Percentiles rank a stretch among this genome's conserved stretches.
Conservation (phyloP, 2,888 invertebrate species). For the Melipona bicolor region DNA sequence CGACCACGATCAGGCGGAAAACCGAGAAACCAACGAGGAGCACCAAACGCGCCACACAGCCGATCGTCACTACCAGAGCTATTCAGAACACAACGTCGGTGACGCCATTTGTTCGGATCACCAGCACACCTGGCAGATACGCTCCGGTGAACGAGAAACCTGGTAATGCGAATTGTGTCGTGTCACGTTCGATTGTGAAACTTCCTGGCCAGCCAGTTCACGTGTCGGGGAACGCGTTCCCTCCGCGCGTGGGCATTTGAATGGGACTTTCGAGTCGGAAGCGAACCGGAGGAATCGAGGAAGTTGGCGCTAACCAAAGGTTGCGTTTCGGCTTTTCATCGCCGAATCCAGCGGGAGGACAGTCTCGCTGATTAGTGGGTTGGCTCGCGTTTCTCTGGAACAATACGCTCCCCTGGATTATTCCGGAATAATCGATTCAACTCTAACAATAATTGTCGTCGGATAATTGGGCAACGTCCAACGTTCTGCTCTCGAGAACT, state of each 20-base stretch:
- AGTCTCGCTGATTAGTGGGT: no score
- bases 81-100: constrained; percentile 47
- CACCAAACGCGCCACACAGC: not conserved
- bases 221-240: not conserved
- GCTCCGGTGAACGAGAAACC: constrained; percentile 24
- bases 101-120: constrained; percentile 46
- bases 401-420: not conserved
- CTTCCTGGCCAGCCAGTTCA: not conserved
- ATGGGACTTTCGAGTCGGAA: not conserved
- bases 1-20: constrained; percentile 32
- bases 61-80: constrained; percentile 13
- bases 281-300: not conserved
- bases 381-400: no score
- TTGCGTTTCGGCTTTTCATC: not conserved
- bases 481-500: no score
- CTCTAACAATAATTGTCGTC: no score
- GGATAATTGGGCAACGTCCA: no score
- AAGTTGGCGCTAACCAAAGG: no score
- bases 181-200: not conserved
- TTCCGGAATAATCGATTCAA: no score
- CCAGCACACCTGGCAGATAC: constrained; percentile 26
- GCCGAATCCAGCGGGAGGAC: no score
- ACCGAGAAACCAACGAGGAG: constrained; percentile 30
- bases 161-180: constrained; percentile 49
- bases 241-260: not conserved